Evolutionary conservation across 2,113 vertebrate species (phyloP), one percentile per base, ranked within the genome.

Genomic region (Eidolon helvum): DNA sequence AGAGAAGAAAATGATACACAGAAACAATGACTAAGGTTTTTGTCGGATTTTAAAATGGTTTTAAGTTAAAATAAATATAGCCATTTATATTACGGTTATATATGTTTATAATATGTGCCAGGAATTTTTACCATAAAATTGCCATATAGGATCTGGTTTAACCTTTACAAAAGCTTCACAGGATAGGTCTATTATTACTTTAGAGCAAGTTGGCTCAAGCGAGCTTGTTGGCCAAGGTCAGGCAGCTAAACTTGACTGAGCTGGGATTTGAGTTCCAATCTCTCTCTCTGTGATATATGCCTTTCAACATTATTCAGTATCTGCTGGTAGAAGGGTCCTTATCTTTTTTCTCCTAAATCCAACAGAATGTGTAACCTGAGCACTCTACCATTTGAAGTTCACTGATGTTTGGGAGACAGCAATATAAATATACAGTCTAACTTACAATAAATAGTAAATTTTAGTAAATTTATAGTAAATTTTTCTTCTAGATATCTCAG

Each of bases 1-100:
- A 40, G 53, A 48, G 57, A 43, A 90, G 65, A 84, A 72, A 26
- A 21, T 24, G 30, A 8, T 14, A 4, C 24, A 2, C 24, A 16
- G 78, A 86, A 43, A 63, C 50, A 40, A 66, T 93, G 53, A 82
- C 53, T 48, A 50, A 26, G 4, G n/a, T 35, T 15, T 75, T 24
- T 8, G 28, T 11, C 40, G 16, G 63, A 26, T 61, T 75, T 90
- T 55, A 45, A 91, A 65, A 65, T 33, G 45, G 33, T 75, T 90
- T 55, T 87, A 79, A 80, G 84, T 65, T 59, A 75, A 72, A 84
- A 69, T 48, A 94, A 94, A 45, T 33, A 63, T 0, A 93, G 45
- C 22, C 66, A n/a, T 53, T 72, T 45, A 4, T 38, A 50, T 55
- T 35, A 26, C 26, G 72, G 48, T 57, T 86, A 50, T 50, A 15